Base-by-base conservation (phyloP, 2,797 vertebrate genomes). In the Stomatorhinus walkeri region DNA sequence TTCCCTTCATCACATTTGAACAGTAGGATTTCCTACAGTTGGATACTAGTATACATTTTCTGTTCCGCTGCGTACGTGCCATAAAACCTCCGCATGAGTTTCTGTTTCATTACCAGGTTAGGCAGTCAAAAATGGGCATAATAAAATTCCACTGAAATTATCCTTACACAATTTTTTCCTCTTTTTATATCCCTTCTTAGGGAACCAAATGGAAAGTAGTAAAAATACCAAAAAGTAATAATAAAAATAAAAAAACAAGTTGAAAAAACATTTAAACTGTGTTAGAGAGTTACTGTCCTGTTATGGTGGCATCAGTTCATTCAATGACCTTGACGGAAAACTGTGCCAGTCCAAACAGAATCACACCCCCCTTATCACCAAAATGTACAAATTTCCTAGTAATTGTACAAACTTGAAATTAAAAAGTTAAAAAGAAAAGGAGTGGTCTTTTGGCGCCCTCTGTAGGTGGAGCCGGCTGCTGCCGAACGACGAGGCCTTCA, bases 151-250 rank as follows among this genome's bases (percentile, higher is more conserved):
- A 85, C 22, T 85, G 22, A 51, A 85, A 85, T 85, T 52, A 51
- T 22, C n/a, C 48, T 49, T 85, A 49, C n/a, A 22, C 24, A 48
- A 48, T 28, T 85, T 49, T 46, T 81, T 89, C 90, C 24, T 81
- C 64, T 89, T 83, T 68, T 79, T 3, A 19, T 90, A 81, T 28
- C 3, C 52, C 64, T 88, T 90, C 88, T 24, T 22, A 46, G 87
- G 22, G 1, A 10, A 6, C 40, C 59, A 89, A 90, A 89, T 90
- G 64, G 64, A 87, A 36, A 3, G 87, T 87, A 0, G 68, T 87
- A 89, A 87, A 87, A 52, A 91, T 61, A 61, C 91, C 88, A 92
- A 88, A 72, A 90, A 93, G 76, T 81, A 81, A 72, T 72, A 52
- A 51, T 49, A 76, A 28, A 76, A 85, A 49, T 24, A 32, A 85